phyloP scores from a whole-genome alignment of 2,888 invertebrate species.

The Lasius fuliginosus region DNA sequence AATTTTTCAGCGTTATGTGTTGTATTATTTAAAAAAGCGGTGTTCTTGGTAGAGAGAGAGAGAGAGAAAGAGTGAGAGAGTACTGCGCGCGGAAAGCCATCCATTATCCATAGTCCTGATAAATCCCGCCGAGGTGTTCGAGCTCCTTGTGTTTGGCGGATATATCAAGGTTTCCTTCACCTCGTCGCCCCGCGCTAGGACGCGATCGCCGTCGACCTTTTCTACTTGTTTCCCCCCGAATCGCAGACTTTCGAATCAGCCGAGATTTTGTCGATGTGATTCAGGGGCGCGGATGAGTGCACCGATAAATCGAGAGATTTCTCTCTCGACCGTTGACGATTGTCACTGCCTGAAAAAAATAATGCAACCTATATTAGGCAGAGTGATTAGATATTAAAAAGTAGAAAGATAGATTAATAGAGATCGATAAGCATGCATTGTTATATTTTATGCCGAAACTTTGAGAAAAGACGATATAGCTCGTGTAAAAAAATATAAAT shows the following conservation, averaged over 20 bases:
- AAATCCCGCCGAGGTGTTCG: constrained; percentile 80
- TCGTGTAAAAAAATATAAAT: not conserved
- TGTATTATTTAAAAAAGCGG: constrained; percentile 81
- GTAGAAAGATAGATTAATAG: not conserved
- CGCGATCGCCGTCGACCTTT: constrained; percentile 55
- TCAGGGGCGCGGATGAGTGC: constrained; percentile 49
- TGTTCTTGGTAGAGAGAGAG: constrained; percentile 16
- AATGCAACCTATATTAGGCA: not conserved
- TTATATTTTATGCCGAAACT: not conserved
- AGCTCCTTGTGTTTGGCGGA: constrained; percentile 83
- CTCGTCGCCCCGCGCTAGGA: constrained; percentile 38
- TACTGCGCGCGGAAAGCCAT: constrained; percentile 73
- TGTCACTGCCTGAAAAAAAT: not conserved
- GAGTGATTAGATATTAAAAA: not conserved
- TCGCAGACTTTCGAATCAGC: constrained; percentile 63
- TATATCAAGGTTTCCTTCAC: constrained; percentile 80
- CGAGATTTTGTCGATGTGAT: constrained; percentile 40
- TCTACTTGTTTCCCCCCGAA: constrained; percentile 57
- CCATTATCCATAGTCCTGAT: constrained; percentile 83
- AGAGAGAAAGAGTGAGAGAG: not conserved
- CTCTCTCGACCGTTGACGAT: constrained; percentile 20
- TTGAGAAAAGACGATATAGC: not conserved
- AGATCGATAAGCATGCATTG: not conserved
- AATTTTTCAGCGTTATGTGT: constrained; percentile 62
- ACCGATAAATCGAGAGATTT: constrained; percentile 75